A percentile compares a stretch with the other conserved stretches of the same genome.
Conservation (phyloP, 92 coral and sea anemone genomes). For the Plumapathes pennacea region DNA sequence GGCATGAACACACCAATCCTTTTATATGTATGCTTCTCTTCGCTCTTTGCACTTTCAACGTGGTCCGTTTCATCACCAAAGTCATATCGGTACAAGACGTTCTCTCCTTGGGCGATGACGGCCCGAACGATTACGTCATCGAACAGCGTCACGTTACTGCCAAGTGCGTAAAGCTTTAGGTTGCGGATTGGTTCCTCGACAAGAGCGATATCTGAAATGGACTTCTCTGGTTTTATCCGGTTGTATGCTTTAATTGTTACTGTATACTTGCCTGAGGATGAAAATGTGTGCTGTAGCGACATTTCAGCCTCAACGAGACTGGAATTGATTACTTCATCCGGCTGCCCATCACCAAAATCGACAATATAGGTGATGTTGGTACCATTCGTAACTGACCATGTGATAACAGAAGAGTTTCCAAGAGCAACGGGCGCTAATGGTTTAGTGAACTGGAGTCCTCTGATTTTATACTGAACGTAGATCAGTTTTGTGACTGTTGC, state of each 20-base stretch:
- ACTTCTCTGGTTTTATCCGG: constrained; percentile 29
- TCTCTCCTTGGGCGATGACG: constrained; percentile 31
- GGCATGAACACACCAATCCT: constrained; percentile 33
- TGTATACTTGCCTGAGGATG: constrained; percentile 21
- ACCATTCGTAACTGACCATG: constrained; percentile 72
- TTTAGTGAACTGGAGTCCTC: constrained; percentile 38
- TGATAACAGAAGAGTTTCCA: constrained; percentile 11
- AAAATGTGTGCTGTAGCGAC: constrained; percentile 29
- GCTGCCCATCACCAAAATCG: constrained; percentile 50
- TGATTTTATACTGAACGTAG: constrained; percentile 48
- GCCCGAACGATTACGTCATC: constrained; percentile 17
- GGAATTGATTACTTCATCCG: constrained; percentile 1
- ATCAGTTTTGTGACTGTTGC: constrained; percentile 17
- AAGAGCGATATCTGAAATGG: constrained; percentile 9
- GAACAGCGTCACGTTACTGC: constrained; percentile 5
- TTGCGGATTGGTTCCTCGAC: constrained; percentile 63
- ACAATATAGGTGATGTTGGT: constrained; percentile 61
- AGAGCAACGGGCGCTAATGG: constrained; percentile 8
- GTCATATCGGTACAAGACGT: constrained; percentile 32
- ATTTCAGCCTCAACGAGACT: constrained; percentile 24
- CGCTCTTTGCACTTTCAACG: background rate
- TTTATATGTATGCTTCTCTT: constrained; percentile 24
- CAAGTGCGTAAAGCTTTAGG: constrained; percentile 19
- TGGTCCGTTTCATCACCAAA: constrained; percentile 59
- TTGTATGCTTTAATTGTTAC: constrained; percentile 58